These are phyloP conservation scores for Epinephelus moara DNA, from an alignment of 2,113 vertebrate species.

Conservation along the genomic window DNA sequence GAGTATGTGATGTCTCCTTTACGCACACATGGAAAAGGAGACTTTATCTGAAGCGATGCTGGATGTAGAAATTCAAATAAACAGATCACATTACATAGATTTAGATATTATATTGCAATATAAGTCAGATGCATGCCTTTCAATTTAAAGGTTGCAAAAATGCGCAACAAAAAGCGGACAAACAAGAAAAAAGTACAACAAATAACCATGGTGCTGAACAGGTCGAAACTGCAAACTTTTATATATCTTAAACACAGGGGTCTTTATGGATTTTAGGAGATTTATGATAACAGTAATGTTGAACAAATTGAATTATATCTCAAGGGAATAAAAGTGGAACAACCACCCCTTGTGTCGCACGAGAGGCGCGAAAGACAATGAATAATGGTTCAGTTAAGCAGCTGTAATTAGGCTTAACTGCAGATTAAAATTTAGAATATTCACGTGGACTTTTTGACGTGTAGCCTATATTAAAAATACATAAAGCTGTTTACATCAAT, in stretches of 20 bases:
- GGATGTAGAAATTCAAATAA: background rate
- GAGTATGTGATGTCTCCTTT: slow-evolving; percentile 1
- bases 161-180: background rate
- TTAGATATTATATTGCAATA: background rate
- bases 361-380: too few species aligned
- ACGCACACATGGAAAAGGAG: background rate
- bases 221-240: background rate
- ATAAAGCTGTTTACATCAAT: background rate
- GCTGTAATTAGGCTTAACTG: background rate
- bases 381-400: background rate
- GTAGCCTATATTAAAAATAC: background rate
- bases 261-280: background rate
- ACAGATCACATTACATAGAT: background rate
- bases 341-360: background rate
- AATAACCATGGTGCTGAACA: background rate
- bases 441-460: background rate
- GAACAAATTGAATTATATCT: background rate
- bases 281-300: background rate
- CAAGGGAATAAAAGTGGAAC: background rate
- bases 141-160: background rate
- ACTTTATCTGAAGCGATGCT: background rate
- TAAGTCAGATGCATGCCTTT: background rate
- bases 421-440: background rate
- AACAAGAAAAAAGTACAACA: background rate
- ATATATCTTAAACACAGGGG: background rate